Base-by-base conservation (phyloP, 2,797 vertebrate genomes). In the Rhynchonycteris naso region DNA sequence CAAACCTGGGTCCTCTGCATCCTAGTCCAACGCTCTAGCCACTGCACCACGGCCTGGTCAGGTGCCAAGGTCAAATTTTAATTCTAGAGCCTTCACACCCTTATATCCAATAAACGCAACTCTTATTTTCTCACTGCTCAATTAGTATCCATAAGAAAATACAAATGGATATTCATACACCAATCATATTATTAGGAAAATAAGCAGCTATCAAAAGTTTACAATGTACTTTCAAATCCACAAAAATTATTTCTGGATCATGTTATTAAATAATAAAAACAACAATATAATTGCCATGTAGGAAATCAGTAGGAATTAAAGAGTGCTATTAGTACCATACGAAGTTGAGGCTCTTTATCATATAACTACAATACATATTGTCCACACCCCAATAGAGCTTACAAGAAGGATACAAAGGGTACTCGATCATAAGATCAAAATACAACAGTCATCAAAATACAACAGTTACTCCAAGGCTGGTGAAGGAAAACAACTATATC, bases 261-360 rank as follows among this genome's bases (percentile, higher is more conserved):
- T 50, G 4, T 79, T 72, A 86, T 30, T 93, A 94, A 91, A 19
- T 72, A 86, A 83, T 38, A 91, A 72, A 72, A 82, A 88, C 13
- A 5, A 71, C 0, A 66, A 38, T 52, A 28, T 59, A 52, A 71
- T 72, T 86, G 75, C 26, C 30, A 91, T 61, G 16, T 2, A 68
- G 5, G 88, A 90, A 84, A 83, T 75, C 7, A 72, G 26, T 0
- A 78, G 47, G 47, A 66, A 81, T 61, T 71, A 84, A 72, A 90
- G 54, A 75, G 58, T 63, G 65, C 15, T 79, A 74, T 59, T 58
- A 47, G 38, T 28, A 84, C 26, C 58, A 63, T 15, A 47, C 8
- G 1, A 86, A 54, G n/a, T 28, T 47, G n/a, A 66, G n/a, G 68
- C 33, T 69, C 5, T 94, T 75, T 75, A 78, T 47, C 30, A 59